Evolutionary conservation across 2,888 invertebrate genomes (phyloP), one percentile per base, ranked within the genome.

Genomic region (Bhutanitis thaidina): DNA sequence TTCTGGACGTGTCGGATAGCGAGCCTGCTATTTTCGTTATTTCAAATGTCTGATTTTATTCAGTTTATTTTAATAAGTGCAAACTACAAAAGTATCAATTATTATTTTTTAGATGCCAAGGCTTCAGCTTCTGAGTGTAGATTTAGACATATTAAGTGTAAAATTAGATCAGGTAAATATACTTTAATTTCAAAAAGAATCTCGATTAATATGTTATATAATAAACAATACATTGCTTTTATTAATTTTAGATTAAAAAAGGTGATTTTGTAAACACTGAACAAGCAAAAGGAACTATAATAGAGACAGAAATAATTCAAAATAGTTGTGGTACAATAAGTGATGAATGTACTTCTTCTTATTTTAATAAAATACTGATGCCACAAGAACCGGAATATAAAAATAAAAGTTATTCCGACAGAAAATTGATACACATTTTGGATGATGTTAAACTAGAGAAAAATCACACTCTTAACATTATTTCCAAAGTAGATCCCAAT

Each of bases 371-470:
- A 1, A 58, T 60, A 1, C 52, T 46, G 39, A 49, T 15, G 15
- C n/a, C 29, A 20, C 14, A 53, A 1, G 34, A 53, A 9, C 49
- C 53, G 46, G 41, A 45, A 34, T 41, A 54, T 16, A 64, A 67
- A 54, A 30, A 55, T 1, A 60, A 67, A 30, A 72, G 69, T 50
- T 82, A 66, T 59, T 72, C 82, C 1, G 72, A 74, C 16, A 79
- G 66, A 41, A 87, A 85, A 62, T 61, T 87, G 9, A 84, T 89
- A 16, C 77, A 84, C 53, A 81, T 89, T 50, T 59, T 89, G 35
- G 77, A 85, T 56, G 80, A 87, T 57, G 58, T 85, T 1, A 70
- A 72, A 41, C 61, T 88, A 27, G 65, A 77, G 60, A 67, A 65
- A 37, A 64, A 60, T 27, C 71, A 80, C 44, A 67, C 75, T 13